Base-by-base conservation (phyloP, 1,140 invertebrate species). In the Drosophila sechellia region DNA sequence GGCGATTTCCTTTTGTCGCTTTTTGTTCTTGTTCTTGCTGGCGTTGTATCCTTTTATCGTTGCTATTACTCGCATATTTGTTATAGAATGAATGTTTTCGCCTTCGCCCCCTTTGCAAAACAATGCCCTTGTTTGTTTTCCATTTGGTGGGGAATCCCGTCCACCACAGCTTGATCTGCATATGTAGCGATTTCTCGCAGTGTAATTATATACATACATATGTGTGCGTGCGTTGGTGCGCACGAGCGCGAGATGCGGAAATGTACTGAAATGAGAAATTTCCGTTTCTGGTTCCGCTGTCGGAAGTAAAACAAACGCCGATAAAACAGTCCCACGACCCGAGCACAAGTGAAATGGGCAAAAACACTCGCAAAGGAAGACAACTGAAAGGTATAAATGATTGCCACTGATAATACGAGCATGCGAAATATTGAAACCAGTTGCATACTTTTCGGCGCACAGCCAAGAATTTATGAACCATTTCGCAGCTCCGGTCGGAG, bases 241-340 rank as follows among this genome's bases (percentile, higher is more conserved):
- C 55, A 53, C 46, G 52, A 52, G 74, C 49, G 70, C 63, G 84
- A 77, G 60, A 61, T 31, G 64, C 83, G 83, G 83, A 87, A 87
- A 87, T 87, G 83, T 87, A 87, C 79, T 79, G 84, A 89, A 87
- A 87, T 89, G 83, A 87, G 83, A 87, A 87, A 87, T 87, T 87
- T 87, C 83, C 83, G 83, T 72, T 87, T 89, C 83, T 87, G 83
- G 84, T 87, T 87, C 83, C 83, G 83, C 56, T 77, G 79, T 89
- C 83, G 83, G 83, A 87, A 87, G 76, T 87, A 89, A 87, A 87
- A 87, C 83, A 87, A 87, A 89, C 84, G 84, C 76, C 85, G 84
- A 87, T 87, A 87, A 87, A 87, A 84, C 79, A 73, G 66, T 66
- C 65, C 63, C 71, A 54, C 43, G 48, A 48, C 22, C 54, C 39